Base-by-base conservation (phyloP, 2,888 invertebrate species). In the Tuta absoluta region DNA sequence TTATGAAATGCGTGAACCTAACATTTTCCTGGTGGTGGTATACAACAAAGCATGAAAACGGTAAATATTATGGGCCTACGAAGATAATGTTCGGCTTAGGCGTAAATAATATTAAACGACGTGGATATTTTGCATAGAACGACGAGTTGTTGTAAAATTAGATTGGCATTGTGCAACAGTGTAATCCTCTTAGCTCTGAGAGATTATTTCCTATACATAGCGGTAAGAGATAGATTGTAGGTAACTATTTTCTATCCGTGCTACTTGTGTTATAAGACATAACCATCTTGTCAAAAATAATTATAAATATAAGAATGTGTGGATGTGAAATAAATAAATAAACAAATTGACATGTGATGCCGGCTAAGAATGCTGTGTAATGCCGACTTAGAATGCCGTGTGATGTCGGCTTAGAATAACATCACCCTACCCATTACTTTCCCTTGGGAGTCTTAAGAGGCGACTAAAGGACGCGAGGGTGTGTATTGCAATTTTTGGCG, bases 1-100 rank as follows among this genome's bases (percentile, higher is more conserved):
- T 73, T 75, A 71, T 74, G 71, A 75, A 76, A 80, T 73, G 65
- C 65, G 66, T 65, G 69, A 68, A 68, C 62, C 58, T 23, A 24
- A 38, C 48, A 38, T 19, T 49, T 60, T 45, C 60, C 24, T 60
- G 60, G 21, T 21, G 57, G 57, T 33, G 17, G 33, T 57, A n/a
- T 17, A 58, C 21, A 58, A 58, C 38, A 58, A 38, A 38, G 21
- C 37, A 53, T 53, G 51, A 23, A 24, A 53, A 53, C 51, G 23
- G 14, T 53, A 23, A 23, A 23, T 51, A 11, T 33, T 33, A 33
- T 33, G 33, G 33, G 33, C 33, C 51, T 21, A 21, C 2, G 51
- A 17, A 45, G 45, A 45, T 51, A 51, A 51, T 51, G 51, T 51
- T 45, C 45, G 45, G n/a, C 45, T 7, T 45, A n/a, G 45, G 8